Percentiles rank a stretch among this genome's conserved stretches.
phyloP scores from a whole-genome alignment of 64 coral and sea anemone species.

The Anthopleura sola region DNA sequence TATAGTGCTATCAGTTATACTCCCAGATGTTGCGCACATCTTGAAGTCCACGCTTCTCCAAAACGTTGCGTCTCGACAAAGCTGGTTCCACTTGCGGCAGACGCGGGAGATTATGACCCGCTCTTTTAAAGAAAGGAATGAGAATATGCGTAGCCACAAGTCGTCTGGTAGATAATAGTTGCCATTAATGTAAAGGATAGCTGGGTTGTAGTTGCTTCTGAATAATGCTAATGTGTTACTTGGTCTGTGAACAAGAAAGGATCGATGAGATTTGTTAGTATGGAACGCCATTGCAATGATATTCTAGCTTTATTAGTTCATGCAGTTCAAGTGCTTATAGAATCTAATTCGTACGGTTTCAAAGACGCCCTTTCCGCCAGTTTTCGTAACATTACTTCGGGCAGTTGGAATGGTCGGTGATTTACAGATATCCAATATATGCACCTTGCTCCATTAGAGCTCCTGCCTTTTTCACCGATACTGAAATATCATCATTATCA shows the following conservation, averaged over 20 bases:
- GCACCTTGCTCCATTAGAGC: no score
- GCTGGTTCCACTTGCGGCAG: conserved; percentile 48
- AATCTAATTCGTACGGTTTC: no score
- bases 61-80: conserved; percentile 48
- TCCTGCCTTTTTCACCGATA: no score
- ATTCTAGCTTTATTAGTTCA: no score
- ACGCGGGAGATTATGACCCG: conserved; percentile 15
- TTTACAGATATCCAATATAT: no score
- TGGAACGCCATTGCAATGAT: background rate
- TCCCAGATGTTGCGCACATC: background rate
- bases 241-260: background rate
- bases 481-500: no score
- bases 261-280: background rate
- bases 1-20: conserved; percentile 15
- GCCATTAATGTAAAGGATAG: background rate
- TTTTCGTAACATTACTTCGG: no score
- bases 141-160: conserved; percentile 57
- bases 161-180: conserved; percentile 24
- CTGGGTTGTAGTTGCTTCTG: background rate
- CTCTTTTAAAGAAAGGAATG: conserved; percentile 24
- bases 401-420: no score
- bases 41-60: conserved; percentile 49
- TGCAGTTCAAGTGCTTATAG: no score
- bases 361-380: no score
- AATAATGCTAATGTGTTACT: background rate